Evolutionary conservation across 2,888 invertebrate genomes (phyloP).

Genomic region (Embidobia sp.): DNA sequence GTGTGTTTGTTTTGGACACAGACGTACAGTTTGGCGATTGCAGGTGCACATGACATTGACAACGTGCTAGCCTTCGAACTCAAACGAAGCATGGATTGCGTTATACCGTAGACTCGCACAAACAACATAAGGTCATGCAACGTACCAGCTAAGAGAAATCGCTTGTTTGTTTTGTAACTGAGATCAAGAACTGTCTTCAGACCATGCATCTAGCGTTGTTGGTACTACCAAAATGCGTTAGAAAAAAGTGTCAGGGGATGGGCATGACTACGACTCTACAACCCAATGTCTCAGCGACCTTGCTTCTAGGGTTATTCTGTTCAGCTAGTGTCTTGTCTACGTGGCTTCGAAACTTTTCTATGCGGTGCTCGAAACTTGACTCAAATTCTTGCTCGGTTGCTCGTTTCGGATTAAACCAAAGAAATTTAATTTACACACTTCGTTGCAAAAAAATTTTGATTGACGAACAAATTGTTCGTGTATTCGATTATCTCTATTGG

Average conservation of each 20-base stretch:
- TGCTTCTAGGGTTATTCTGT: conserved; percentile 65
- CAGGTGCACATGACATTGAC: conserved; percentile 17
- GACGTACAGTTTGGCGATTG: neutral
- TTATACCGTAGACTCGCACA: conserved; percentile 14
- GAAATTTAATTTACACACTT: neutral
- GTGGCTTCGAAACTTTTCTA: conserved; percentile 48
- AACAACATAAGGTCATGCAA: conserved; percentile 43
- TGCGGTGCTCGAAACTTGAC: conserved; percentile 46
- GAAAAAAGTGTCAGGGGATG: conserved; percentile 78
- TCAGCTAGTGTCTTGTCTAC: conserved; percentile 52
- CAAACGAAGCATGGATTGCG: conserved; percentile 15
- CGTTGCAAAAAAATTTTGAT: conserved; percentile 30
- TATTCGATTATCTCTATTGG: too few species aligned
- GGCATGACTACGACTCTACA: conserved; percentile 78
- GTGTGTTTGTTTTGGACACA: conserved; percentile 11
- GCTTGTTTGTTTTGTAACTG: conserved; percentile 21
- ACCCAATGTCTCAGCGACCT: conserved; percentile 82
- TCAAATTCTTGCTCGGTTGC: conserved; percentile 5
- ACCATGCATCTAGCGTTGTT: conserved; percentile 47
- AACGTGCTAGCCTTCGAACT: conserved; percentile 29
- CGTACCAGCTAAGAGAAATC: conserved; percentile 45
- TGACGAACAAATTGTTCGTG: too few species aligned
- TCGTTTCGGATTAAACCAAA: conserved; percentile 20
- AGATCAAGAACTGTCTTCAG: conserved; percentile 37
- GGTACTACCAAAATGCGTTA: conserved; percentile 57